Percentiles rank a stretch among this genome's conserved stretches.
These are phyloP conservation scores for Xestia sexstrigata DNA, from an alignment of 2,888 invertebrate genomes.

Conservation along the genomic window DNA sequence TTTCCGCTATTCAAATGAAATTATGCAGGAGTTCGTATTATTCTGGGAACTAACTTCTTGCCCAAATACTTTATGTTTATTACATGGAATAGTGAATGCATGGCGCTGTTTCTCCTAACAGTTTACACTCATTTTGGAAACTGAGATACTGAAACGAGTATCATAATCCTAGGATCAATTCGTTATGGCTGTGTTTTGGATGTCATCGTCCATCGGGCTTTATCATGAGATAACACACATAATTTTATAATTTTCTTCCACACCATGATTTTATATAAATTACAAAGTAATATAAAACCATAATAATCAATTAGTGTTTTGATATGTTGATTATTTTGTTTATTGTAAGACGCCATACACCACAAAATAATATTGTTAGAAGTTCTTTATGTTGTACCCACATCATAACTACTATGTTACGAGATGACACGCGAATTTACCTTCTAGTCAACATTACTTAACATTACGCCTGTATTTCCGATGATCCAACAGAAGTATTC, in stretches of 20 bases:
- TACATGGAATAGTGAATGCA: constrained; percentile 54
- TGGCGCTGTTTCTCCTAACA: constrained; percentile 44
- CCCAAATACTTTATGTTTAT: constrained; percentile 77
- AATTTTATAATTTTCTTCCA: background rate
- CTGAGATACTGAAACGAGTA: background rate
- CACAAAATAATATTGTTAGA: background rate
- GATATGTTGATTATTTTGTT: no score
- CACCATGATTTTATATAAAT: no score
- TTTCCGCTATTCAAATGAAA: constrained; percentile 80
- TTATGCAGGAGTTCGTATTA: constrained; percentile 78
- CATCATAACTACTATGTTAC: no score
- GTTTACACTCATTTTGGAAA: constrained; percentile 1
- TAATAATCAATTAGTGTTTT: no score
- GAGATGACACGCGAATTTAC: no score
- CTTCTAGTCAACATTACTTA: no score
- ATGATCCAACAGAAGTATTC: no score
- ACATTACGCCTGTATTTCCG: no score
- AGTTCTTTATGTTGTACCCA: background rate
- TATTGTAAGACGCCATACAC: no score
- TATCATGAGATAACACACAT: no score
- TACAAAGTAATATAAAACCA: no score
- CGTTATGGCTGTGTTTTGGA: background rate
- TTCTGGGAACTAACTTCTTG: constrained; percentile 73
- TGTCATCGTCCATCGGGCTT: no score
- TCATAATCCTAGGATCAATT: background rate